Conservation (phyloP, 2,888 invertebrate species). For the Carterocephalus palaemon region DNA sequence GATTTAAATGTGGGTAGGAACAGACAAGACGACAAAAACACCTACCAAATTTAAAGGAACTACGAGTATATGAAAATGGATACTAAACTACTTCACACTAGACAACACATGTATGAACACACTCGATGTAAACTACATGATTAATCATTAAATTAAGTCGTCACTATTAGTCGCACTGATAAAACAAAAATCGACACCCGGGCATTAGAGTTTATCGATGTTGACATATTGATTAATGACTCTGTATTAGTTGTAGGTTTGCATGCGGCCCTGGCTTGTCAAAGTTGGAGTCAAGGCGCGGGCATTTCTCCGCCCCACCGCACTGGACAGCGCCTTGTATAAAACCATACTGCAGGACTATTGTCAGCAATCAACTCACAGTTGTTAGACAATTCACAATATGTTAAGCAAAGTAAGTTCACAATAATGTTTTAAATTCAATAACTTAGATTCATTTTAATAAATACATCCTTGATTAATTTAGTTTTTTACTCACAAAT, state of each 20-base stretch:
- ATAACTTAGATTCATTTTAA: no score
- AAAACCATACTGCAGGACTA: constrained; percentile 53
- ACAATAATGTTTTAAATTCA: background rate
- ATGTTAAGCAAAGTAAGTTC: constrained; percentile 64
- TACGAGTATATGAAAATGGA: no score
- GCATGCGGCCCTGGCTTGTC: constrained; percentile 35
- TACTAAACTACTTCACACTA: no score
- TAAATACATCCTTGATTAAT: no score
- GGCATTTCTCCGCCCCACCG: constrained; percentile 40
- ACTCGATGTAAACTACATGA: no score
- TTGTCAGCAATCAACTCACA: constrained; percentile 57
- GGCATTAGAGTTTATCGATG: constrained; percentile 13
- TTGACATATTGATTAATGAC: constrained; percentile 36
- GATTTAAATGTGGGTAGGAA: no score
- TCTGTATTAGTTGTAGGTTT: constrained; percentile 38
- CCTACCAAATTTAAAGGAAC: no score
- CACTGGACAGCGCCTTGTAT: constrained; percentile 45
- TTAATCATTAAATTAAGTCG: constrained; percentile 8
- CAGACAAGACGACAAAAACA: no score
- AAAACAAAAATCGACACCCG: constrained; percentile 14
- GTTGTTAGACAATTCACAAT: constrained; percentile 49
- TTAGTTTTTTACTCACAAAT: no score
- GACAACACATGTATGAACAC: no score
- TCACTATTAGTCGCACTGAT: background rate
- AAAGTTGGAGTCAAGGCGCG: constrained; percentile 33